Evolutionary conservation across 2,113 vertebrate species (phyloP).

Genomic region (Bubalus kerabau): DNA sequence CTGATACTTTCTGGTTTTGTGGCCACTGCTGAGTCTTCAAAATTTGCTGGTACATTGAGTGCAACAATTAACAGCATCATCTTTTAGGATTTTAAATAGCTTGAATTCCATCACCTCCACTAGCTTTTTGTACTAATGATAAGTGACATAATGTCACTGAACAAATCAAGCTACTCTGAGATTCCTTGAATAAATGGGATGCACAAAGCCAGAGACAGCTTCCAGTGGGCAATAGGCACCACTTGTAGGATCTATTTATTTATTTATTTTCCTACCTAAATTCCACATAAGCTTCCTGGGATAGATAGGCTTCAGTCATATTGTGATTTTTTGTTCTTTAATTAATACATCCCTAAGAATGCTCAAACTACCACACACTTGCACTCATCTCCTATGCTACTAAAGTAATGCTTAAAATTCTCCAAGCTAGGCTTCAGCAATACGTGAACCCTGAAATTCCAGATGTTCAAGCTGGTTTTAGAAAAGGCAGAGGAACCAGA

Average conservation of each 20-base stretch:
- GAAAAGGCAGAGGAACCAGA: too few relatives aligned
- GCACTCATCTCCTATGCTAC: too few relatives aligned
- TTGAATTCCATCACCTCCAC: not conserved
- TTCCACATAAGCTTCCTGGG: not conserved
- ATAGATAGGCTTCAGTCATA: not conserved
- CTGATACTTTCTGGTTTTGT: not conserved
- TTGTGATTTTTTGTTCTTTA: constrained; percentile 23
- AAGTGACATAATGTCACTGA: not conserved
- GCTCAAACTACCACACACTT: too few relatives aligned
- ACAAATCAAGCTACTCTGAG: not conserved
- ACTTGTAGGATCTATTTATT: not conserved
- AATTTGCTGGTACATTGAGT: not conserved
- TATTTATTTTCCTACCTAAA: not conserved
- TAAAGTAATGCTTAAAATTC: too few relatives aligned
- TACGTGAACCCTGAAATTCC: too few relatives aligned
- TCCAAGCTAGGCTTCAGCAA: too few relatives aligned
- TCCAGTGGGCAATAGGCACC: not conserved
- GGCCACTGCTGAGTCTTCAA: not conserved
- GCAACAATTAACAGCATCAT: not conserved
- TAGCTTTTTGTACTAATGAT: not conserved
- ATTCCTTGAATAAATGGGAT: not conserved
- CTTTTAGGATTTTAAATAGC: not conserved
- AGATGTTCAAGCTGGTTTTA: too few relatives aligned
- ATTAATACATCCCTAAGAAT: not conserved
- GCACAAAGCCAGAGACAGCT: not conserved